Evolutionary conservation across 2,797 vertebrate species (phyloP).

Genomic region (Scyliorhinus canicula): DNA sequence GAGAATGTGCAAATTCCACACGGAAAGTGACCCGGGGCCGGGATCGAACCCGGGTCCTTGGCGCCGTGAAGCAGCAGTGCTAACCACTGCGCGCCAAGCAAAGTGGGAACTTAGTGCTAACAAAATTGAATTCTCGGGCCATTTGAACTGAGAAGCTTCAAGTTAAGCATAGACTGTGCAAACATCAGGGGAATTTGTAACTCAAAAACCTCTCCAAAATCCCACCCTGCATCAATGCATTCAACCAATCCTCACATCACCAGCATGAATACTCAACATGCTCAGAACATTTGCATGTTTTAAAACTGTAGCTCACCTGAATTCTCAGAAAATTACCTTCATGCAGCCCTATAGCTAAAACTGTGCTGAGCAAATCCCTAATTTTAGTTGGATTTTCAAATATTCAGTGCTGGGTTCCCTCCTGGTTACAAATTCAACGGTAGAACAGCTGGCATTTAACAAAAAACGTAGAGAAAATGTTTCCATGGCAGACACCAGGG

Average conservation of each 20-base stretch:
- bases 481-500: not conserved
- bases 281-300: not conserved
- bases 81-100: too few relatives aligned
- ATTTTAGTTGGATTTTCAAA: not conserved
- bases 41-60: too few relatives aligned
- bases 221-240: not conserved
- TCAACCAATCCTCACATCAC: not conserved
- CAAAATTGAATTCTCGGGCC: not conserved
- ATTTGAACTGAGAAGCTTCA: not conserved
- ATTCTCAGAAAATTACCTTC: not conserved
- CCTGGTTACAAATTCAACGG: not conserved
- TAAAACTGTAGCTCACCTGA: not conserved
- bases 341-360: not conserved
- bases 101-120: not conserved
- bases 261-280: not conserved
- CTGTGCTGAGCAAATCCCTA: not conserved
- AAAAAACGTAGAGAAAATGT: not conserved
- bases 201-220: not conserved
- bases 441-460: not conserved
- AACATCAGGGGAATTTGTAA: not conserved
- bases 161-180: not conserved
- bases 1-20: too few relatives aligned
- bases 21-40: too few relatives aligned
- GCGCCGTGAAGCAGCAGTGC: too few relatives aligned
- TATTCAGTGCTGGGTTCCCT: not conserved